These are phyloP conservation scores for Sycophila sp. DNA, from an alignment of 1,140 invertebrate species.

Conservation along the genomic window DNA sequence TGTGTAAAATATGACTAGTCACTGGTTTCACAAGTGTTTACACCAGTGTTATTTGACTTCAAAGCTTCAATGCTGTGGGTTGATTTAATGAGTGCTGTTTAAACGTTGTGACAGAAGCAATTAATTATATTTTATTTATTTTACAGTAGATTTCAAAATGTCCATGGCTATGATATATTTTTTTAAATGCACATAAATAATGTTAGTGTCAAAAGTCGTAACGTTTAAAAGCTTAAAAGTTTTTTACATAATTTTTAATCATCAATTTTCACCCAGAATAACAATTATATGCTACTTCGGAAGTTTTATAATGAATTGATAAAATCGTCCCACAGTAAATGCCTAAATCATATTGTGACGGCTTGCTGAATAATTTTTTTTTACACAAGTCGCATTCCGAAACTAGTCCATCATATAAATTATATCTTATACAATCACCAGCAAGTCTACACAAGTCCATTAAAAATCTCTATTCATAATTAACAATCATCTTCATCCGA, in stretches of 20 bases:
- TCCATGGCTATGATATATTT: conserved; percentile 3
- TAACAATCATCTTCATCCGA: conserved; percentile 44
- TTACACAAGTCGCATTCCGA: conserved; percentile 50
- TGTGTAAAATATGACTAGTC: conserved; percentile 4
- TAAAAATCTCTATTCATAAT: conserved; percentile 34
- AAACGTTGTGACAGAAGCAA: conserved; percentile 2
- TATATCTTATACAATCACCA: conserved; percentile 52
- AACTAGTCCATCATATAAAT: conserved; percentile 56
- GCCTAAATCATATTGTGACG: conserved; percentile 44
- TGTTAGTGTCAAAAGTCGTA: background rate
- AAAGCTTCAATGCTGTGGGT: conserved; percentile 47
- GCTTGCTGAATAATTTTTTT: conserved; percentile 46
- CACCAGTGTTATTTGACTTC: conserved; percentile 41
- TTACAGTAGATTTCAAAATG: conserved; percentile 7
- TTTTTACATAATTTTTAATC: conserved; percentile 6
- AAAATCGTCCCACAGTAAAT: conserved; percentile 45
- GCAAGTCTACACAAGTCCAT: conserved; percentile 49
- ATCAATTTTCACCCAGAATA: background rate
- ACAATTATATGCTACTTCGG: background rate
- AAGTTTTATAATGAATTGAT: conserved; percentile 8
- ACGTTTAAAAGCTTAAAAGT: background rate
- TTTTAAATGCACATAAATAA: conserved; percentile 7
- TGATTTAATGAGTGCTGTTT: conserved; percentile 37
- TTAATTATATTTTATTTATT: conserved; percentile 5
- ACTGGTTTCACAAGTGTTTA: conserved; percentile 14